phyloP scores from a whole-genome alignment of 92 coral and sea anemone species.

The Phenganax subtilis region DNA sequence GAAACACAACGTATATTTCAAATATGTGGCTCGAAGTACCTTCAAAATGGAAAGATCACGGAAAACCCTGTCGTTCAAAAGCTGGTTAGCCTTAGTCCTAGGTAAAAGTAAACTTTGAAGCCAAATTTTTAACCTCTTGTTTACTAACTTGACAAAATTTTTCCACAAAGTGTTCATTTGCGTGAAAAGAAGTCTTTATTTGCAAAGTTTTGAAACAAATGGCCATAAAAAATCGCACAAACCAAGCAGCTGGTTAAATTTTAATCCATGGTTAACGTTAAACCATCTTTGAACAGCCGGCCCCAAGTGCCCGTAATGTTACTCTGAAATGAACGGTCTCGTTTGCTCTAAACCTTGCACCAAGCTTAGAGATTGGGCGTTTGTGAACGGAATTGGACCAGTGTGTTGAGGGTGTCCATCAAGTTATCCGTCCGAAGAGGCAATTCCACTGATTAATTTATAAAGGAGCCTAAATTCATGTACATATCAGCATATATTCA shows the following conservation, averaged over 20 bases:
- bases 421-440: slow-evolving; percentile 2
- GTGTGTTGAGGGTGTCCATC: slow-evolving; percentile 7
- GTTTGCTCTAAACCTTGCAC: not conserved
- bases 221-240: too few species aligned
- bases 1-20: not conserved
- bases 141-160: too few species aligned
- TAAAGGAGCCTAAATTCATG: too few species aligned
- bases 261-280: too few species aligned
- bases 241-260: too few species aligned
- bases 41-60: not conserved
- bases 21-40: not conserved
- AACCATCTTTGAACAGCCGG: not conserved
- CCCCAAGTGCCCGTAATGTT: not conserved
- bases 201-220: too few species aligned
- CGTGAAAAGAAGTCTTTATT: too few species aligned
- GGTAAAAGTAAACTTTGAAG: too few species aligned
- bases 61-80: not conserved
- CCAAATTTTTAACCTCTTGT: too few species aligned
- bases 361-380: not conserved
- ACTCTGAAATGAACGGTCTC: not conserved
- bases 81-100: too few species aligned
- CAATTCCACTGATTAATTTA: not conserved
- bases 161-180: not conserved
- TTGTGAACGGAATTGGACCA: not conserved
- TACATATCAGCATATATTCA: too few species aligned